Evolutionary conservation across 2,888 invertebrate genomes (phyloP), one percentile per base, ranked within the genome.

Genomic region (Abrostola triplasia): DNA sequence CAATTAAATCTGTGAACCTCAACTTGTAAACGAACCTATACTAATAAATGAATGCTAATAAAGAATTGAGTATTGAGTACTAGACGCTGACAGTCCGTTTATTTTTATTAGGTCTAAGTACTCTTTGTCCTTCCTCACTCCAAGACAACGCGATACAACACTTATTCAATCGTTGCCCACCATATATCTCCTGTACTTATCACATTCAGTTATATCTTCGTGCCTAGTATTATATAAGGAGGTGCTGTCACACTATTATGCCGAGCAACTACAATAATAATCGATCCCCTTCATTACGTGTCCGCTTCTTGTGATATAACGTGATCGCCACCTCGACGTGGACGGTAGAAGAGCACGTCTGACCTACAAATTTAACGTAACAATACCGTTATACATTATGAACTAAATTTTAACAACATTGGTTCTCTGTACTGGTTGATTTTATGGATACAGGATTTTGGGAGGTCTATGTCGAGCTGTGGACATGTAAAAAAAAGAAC

Each of bases 261-360:
- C 24, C 24, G 24, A 24, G 24, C 24, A 24, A 24, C 24, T 8
- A 40, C 44, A 4, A 47, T 24, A 47, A 47, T 47, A 47, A 47
- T 47, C 44, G 13, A 47, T 47, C 24, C 24, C 12, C 13, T 49
- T 49, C 24, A 53, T 70, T 58, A 64, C 75, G 49, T 74, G 41
- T n/a, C 56, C 9, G 58, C 24, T 51, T 64, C 59, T 59, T 54
- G 51, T 70, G 59, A 75, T 60, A 65, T 77, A 64, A 70, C 50
- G 24, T 53, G 60, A 64, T 68, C 70, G 67, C 49, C 67, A 67
- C 77, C 60, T 62, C 67, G 48, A 54, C 37, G 55, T 47, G 64
- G 49, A 59, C 71, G 64, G 70, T 73, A 73, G 80, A 78, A 79
- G 67, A 82, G 58, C 83, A 83, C 79, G 83, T 74, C 71, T 73